Conservation (phyloP, 2,888 invertebrate species). For the Philhelius pedissequus region DNA sequence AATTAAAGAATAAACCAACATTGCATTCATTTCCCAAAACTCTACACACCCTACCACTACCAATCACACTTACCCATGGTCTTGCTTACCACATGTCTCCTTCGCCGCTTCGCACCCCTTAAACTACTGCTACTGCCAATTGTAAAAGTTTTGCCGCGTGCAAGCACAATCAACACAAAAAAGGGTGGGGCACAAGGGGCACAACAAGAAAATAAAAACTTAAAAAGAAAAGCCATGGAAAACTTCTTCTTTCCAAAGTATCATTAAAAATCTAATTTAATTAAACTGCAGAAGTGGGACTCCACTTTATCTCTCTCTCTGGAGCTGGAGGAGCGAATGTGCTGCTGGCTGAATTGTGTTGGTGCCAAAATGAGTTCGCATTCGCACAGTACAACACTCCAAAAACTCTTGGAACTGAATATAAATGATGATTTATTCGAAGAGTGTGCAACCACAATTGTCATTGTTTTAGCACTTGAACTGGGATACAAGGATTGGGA, state of each 20-base stretch:
- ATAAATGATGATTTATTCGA: conserved; percentile 65
- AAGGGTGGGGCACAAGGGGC: not conserved
- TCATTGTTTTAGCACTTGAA: conserved; percentile 68
- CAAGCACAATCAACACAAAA: conserved; percentile 29
- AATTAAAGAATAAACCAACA: conserved; percentile 56
- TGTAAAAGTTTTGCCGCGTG: conserved; percentile 45
- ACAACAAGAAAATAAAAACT: not conserved
- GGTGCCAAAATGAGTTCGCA: conserved; percentile 51
- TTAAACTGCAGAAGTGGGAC: conserved; percentile 67
- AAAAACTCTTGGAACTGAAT: conserved; percentile 44
- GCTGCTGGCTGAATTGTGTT: not conserved
- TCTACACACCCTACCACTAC: conserved; percentile 22
- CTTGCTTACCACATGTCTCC: not conserved
- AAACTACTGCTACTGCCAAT: conserved; percentile 35
- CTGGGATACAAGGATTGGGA: conserved; percentile 29
- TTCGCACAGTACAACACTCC: conserved; percentile 31
- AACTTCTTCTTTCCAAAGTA: conserved; percentile 59
- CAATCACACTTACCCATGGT: conserved; percentile 29
- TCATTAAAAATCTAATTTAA: conserved; percentile 68
- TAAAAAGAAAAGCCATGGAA: conserved; percentile 15
- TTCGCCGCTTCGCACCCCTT: not conserved
- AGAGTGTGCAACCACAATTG: conserved; percentile 63
- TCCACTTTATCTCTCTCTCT: conserved; percentile 40
- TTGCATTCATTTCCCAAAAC: conserved; percentile 25
- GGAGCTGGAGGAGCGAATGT: conserved; percentile 4